Evolutionary conservation across 2,888 invertebrate species (phyloP).

Genomic region (Acrocera orbiculus): DNA sequence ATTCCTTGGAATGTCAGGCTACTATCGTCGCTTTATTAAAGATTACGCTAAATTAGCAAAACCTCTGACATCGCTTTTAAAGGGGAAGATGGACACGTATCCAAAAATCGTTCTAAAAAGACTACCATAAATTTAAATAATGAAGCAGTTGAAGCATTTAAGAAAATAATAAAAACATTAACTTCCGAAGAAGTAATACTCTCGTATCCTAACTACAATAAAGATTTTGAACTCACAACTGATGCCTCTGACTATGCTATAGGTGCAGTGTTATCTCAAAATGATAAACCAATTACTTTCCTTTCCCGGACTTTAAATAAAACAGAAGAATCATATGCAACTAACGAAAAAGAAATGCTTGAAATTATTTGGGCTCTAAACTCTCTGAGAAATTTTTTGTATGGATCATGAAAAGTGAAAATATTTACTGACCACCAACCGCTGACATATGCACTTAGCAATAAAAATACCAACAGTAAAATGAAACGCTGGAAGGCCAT

Average conservation of each 20-base stretch:
- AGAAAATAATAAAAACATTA: background rate
- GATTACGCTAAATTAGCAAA: conserved; percentile 13
- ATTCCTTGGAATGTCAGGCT: conserved; percentile 12
- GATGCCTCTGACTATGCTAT: conserved; percentile 6
- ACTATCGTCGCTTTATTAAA: conserved; percentile 13
- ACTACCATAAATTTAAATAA: conserved; percentile 1
- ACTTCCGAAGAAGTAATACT: conserved; percentile 1
- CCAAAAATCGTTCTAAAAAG: conserved; percentile 8
- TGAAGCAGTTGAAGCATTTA: background rate
- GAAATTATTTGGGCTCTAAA: conserved; percentile 2
- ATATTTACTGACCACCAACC: background rate
- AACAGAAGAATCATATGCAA: background rate
- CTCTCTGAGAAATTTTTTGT: background rate
- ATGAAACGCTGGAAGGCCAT: background rate
- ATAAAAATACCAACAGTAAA: conserved; percentile 1
- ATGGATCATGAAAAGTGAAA: background rate
- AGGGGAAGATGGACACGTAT: conserved; percentile 9
- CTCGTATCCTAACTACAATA: background rate
- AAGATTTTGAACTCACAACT: conserved; percentile 4
- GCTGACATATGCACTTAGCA: conserved; percentile 1
- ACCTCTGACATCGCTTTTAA: conserved; percentile 13
- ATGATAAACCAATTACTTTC: background rate
- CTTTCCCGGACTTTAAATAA: background rate
- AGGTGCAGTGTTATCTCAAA: background rate
- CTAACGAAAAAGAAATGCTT: conserved; percentile 2